Evolutionary conservation across 2,888 invertebrate species (phyloP).

Genomic region (Sarcophaga variegata): DNA sequence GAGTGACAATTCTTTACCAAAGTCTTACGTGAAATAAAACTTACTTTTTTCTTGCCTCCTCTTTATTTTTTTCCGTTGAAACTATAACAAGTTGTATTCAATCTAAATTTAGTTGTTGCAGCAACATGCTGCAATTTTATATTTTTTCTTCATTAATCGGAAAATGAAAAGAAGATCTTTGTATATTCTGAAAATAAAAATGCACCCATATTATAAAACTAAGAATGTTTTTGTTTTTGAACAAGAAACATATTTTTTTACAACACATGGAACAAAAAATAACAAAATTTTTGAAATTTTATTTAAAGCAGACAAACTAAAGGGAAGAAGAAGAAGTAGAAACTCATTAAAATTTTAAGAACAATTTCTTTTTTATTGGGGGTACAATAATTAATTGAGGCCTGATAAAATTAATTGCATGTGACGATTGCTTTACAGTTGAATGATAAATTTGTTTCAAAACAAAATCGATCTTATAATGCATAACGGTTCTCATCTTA

Average conservation of each 20-base stretch:
- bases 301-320: slow-evolving; percentile 31
- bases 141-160: slow-evolving; percentile 33
- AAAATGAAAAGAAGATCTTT: slow-evolving; percentile 31
- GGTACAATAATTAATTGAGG: slow-evolving; percentile 2
- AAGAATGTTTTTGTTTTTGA: no score
- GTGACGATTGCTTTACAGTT: background rate
- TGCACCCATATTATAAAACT: background rate
- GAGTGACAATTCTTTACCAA: slow-evolving; percentile 66
- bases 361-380: slow-evolving; percentile 27
- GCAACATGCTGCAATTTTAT: slow-evolving; percentile 39
- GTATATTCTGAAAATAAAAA: slow-evolving; percentile 19
- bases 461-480: background rate
- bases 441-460: background rate
- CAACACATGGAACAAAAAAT: slow-evolving; percentile 14
- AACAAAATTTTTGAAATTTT: slow-evolving; percentile 42
- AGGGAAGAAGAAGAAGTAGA: background rate
- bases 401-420: background rate
- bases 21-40: slow-evolving; percentile 55
- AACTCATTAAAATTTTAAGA: slow-evolving; percentile 37
- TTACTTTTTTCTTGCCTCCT: slow-evolving; percentile 15
- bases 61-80: slow-evolving; percentile 20
- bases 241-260: slow-evolving; percentile 12
- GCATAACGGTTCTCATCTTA: no score
- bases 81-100: slow-evolving; percentile 67
- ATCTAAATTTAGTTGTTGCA: slow-evolving; percentile 64